Conservation (phyloP, 2,797 vertebrate genomes). For the Nyctibius grandis region DNA sequence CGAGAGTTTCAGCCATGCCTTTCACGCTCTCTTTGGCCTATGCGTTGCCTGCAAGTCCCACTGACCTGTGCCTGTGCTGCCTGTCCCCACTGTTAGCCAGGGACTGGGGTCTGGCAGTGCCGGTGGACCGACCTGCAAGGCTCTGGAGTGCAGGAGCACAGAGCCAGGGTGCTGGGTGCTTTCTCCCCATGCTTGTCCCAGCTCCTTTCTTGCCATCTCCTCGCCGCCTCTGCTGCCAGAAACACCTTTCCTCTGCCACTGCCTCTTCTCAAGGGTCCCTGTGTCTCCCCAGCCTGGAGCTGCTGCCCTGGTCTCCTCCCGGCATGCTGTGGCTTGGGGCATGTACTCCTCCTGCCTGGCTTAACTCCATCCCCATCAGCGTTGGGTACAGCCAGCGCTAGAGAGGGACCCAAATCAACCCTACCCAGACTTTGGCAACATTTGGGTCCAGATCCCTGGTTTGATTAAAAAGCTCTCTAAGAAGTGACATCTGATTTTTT, state of each 20-base stretch:
- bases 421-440: background rate
- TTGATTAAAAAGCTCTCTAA: background rate
- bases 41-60: rapidly evolving
- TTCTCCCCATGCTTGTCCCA: rapidly evolving
- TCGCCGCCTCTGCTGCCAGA: background rate
- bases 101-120: rapidly evolving
- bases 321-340: background rate
- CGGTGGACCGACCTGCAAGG: rapidly evolving
- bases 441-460: background rate
- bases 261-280: background rate
- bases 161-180: rapidly evolving
- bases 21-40: background rate
- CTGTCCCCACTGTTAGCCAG: rapidly evolving
- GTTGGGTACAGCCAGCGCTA: background rate
- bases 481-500: background rate
- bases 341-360: background rate
- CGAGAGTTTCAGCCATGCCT: background rate
- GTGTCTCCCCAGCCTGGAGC: background rate
- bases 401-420: background rate
- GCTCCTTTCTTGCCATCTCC: background rate
- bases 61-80: background rate
- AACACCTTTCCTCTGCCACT: background rate
- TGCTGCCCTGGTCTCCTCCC: background rate
- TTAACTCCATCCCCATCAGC: background rate
- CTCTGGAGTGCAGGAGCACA: rapidly evolving